A percentile compares a stretch with the other conserved stretches of the same genome.
Evolutionary conservation across 2,113 vertebrate species (phyloP).

Genomic region (Antennarius striatus): DNA sequence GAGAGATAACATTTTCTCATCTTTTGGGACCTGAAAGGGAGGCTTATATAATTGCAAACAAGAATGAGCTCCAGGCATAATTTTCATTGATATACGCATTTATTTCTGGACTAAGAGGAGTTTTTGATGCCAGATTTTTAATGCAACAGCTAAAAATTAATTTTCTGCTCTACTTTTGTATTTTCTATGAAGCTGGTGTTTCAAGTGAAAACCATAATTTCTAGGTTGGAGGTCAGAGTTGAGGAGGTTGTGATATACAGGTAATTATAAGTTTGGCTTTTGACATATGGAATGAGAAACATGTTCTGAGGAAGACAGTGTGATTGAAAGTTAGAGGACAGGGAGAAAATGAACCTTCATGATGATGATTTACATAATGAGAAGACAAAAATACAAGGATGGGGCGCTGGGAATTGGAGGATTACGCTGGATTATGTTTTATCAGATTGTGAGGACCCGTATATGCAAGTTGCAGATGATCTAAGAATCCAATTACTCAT

Average conservation of each 20-base stretch:
- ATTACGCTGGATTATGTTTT: conserved; percentile 24
- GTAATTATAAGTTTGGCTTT: conserved; percentile 22
- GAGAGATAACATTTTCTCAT: conserved; percentile 24
- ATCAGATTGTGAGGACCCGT: conserved; percentile 7
- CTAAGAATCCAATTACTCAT: conserved; percentile 49
- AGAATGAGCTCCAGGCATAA: conserved; percentile 18
- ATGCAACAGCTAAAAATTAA: neutral
- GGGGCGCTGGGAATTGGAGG: neutral
- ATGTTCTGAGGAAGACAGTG: conserved; percentile 27
- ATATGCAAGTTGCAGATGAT: conserved; percentile 26
- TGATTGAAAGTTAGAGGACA: conserved; percentile 30
- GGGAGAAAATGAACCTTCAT: conserved; percentile 8
- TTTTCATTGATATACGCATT: conserved; percentile 10
- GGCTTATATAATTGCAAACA: conserved; percentile 34
- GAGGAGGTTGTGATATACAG: neutral
- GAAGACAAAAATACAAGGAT: conserved; percentile 11
- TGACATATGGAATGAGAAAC: conserved; percentile 36
- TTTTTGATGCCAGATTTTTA: conserved; percentile 7
- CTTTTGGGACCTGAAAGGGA: conserved; percentile 2
- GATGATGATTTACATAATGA: conserved; percentile 8
- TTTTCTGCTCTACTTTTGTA: neutral
- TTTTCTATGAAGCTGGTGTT: neutral
- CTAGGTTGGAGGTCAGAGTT: neutral
- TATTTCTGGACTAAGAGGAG: neutral
- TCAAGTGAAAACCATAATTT: neutral